phyloP scores from a whole-genome alignment of 2,797 vertebrate genomes.

The Sebastes kiyomatsui region DNA sequence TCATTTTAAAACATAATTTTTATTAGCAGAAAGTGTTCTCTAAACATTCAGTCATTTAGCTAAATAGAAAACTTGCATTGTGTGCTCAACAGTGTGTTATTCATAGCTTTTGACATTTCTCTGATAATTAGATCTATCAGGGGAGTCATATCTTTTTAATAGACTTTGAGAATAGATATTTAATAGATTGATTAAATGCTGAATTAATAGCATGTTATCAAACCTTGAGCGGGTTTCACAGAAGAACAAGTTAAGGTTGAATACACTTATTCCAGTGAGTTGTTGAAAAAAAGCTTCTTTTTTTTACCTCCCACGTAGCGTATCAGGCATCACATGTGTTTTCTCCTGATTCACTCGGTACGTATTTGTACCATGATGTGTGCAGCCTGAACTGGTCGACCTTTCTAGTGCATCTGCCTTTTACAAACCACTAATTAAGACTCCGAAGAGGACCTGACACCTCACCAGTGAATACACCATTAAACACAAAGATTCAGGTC shows the following conservation, averaged over 20 bases:
- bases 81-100: neutral
- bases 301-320: neutral
- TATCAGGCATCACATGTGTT: neutral
- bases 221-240: neutral
- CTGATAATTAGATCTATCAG: neutral
- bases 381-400: neutral
- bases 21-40: neutral
- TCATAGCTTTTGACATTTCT: neutral
- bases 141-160: neutral
- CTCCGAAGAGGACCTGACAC: neutral
- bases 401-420: neutral
- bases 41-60: neutral
- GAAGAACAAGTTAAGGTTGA: neutral
- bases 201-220: neutral
- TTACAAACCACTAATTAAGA: slow-evolving; percentile 10
- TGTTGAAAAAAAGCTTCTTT: neutral
- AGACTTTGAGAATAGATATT: no score
- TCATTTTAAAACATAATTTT: neutral
- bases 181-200: neutral
- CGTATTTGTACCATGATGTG: neutral
- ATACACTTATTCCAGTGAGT: neutral
- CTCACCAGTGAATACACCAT: neutral
- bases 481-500: neutral
- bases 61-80: neutral
- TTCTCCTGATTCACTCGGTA: neutral